Conservation (phyloP, 2,888 invertebrate genomes). For the Agrotis exclamationis region DNA sequence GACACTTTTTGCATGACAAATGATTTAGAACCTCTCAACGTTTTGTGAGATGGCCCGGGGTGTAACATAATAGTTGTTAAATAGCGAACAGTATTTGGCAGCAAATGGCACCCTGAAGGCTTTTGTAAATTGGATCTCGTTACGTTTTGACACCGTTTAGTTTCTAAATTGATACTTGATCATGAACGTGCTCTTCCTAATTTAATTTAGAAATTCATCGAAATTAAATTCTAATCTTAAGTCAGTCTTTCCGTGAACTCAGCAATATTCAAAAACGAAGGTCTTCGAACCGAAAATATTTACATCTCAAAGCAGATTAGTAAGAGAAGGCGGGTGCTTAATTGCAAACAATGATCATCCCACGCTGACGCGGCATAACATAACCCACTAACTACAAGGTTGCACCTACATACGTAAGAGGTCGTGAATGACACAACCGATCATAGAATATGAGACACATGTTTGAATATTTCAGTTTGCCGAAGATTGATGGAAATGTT, state of each 20-base stretch:
- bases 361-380: conserved; percentile 50
- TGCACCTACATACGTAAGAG: conserved; percentile 58
- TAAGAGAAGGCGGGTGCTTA: conserved; percentile 47
- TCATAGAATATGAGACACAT: conserved; percentile 29
- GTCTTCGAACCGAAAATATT: conserved; percentile 39
- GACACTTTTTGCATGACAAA: conserved; percentile 14
- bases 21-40: conserved; percentile 5
- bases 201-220: not conserved
- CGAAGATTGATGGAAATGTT: conserved; percentile 24
- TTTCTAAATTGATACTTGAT: not conserved
- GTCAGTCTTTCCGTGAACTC: not conserved
- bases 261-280: conserved; percentile 28
- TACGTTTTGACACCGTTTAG: conserved; percentile 3
- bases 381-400: conserved; percentile 50
- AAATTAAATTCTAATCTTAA: too few species aligned
- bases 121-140: conserved; percentile 13
- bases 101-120: conserved; percentile 2
- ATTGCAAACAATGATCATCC: conserved; percentile 63
- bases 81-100: conserved; percentile 1
- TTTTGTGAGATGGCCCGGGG: conserved; percentile 13
- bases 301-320: conserved; percentile 34
- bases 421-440: conserved; percentile 57
- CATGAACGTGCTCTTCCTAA: not conserved
- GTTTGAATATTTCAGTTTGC: conserved; percentile 16
- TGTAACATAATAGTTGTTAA: conserved; percentile 15